Evolutionary conservation across 2,888 invertebrate species (phyloP), one percentile per base, ranked within the genome.

Genomic region (Phengaris alcon): DNA sequence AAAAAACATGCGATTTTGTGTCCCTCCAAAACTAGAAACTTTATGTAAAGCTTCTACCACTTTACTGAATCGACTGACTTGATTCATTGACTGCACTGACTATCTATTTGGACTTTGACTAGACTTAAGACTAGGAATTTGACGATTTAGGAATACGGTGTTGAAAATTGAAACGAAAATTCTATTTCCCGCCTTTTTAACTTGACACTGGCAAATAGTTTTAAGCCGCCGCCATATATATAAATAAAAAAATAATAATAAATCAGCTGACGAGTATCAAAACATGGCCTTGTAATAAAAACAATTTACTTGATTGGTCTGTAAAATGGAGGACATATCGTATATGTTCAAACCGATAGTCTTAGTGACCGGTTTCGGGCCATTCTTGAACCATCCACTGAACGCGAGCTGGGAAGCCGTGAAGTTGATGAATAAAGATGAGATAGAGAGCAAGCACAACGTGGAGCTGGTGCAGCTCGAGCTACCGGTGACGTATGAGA

Each of bases 371-470:
- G 97, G 97, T 7, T 98, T 98, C 88, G 97, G 97, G 0, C 97
- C 97, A 0, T 98, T 97, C 88, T 86, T 93, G 8, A 90, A 90
- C 59, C 96, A 97, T 83, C 88, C 89, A 46, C 90, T 96, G 10
- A 98, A 98, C 86, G 96, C 97, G 0, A 97, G 97, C 85, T 97
- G 97, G 97, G 96, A 96, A 85, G 95, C 96, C 6, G 97, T 97
- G 0, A 95, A 95, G 84, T 84, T 94, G 75, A 90, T 96, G 81
- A 91, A 94, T 73, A 91, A 94, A 79, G 86, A 92, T 59, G 87
- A 93, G 78, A 84, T 95, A n/a, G 93, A 94, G 80, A 87, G 88
- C 77, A 90, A 92, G 79, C 87, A 94, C 72, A 87, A 91, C 68
- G 84, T 95, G 44, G 92, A 94, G 78, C 83, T 96, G 64, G 88